These are phyloP conservation scores for chimpanzee (Pan troglodytes) DNA, from an alignment of 2,113 vertebrate genomes.

Conservation along the genomic window NHGRI_mPanTro3-v2.1_pri NC_086016.1:36176001-36176500, in stretches of 20 bases:
- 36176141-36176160: not conserved
- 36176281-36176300: rapidly evolving
- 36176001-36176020: not conserved
- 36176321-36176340: not conserved
- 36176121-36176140: not conserved
- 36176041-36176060: not conserved
- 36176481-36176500: not conserved
- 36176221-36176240: not conserved
- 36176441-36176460: not conserved
- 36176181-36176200: not conserved
- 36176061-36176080: not conserved
- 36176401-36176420: not conserved
- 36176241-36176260: not conserved
- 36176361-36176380: not conserved
- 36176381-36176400: not conserved
- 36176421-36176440: not conserved
- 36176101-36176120: not conserved
- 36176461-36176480: not conserved
- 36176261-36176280: not conserved
- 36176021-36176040: not conserved
- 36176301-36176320: not conserved
- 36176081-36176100: not conserved
- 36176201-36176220: not conserved
- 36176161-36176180: not conserved
- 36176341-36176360: not conserved